Evolutionary conservation across 2,797 vertebrate genomes (phyloP), one percentile per base, ranked within the genome.

Genomic region (Iguana delicatissima): DNA sequence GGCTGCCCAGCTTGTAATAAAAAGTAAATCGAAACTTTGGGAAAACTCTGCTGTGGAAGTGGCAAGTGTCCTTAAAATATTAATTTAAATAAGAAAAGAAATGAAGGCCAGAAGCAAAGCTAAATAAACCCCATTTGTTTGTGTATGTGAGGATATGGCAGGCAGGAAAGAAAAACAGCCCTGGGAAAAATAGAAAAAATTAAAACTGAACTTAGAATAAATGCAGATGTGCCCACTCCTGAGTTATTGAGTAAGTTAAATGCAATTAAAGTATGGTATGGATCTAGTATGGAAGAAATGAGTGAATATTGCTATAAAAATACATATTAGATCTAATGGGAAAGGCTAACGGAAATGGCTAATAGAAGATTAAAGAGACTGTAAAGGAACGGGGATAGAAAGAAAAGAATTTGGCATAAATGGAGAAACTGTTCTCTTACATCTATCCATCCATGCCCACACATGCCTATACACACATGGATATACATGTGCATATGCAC

Each of bases 1-100:
- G 91, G 93, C 90, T 96, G 94, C 95, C 92, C 88, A 74, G 89
- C 81, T 96, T 92, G 95, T 96, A 97, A 97, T 97, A 96, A 97
- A 97, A 97, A 91, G 94, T 95, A 97, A 97, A 96, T 97, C 95
- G 94, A 96, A 97, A 97, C 90, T 96, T 95, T 93, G 94, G 96
- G 93, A 94, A 95, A 95, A 95, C 91, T 97, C 93, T 93, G 90
- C 92, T 93, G 94, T 88, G 77, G 91, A 95, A 93, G 72, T 95
- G 90, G 76, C 14, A 72, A 92, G 92, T 81, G 90, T 93, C 94
- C 95, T 97, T 95, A 95, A 95, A 96, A 38, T 92, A 95, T 93
- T 93, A 90, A 83, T 96, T 96, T 94, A 92, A 91, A 94, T 95
- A 93, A 95, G 86, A 94, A 95, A 94, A 93, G 92, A 88, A 86